These are phyloP conservation scores for Griposia aprilina DNA, from an alignment of 2,888 invertebrate species.

Conservation along the genomic window DNA sequence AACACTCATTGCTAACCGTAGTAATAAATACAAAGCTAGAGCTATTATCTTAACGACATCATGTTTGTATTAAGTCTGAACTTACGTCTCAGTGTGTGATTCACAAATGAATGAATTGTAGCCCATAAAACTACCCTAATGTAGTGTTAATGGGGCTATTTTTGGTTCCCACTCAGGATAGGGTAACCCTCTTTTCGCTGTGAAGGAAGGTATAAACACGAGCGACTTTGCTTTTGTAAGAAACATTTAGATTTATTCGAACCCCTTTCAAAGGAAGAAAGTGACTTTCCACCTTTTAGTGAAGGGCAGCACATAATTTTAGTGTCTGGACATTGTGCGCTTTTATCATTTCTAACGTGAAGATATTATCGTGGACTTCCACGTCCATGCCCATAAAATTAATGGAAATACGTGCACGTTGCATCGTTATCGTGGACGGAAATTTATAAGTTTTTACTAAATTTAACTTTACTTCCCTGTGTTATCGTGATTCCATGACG, in stretches of 20 bases:
- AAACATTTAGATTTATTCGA: slow-evolving; percentile 17
- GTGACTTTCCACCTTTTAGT: not conserved
- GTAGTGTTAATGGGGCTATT: slow-evolving; percentile 35
- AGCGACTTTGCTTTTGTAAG: slow-evolving; percentile 22
- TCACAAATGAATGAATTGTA: slow-evolving; percentile 52
- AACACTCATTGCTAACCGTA: slow-evolving; percentile 74
- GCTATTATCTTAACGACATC: slow-evolving; percentile 74
- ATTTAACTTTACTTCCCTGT: too few relatives aligned
- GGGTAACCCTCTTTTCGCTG: slow-evolving; percentile 31
- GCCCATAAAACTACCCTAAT: slow-evolving; percentile 42
- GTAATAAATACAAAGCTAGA: slow-evolving; percentile 73
- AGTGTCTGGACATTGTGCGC: not conserved
- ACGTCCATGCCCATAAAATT: not conserved
- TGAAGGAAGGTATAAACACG: slow-evolving; percentile 14
- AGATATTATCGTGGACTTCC: not conserved
- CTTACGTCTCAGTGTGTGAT: slow-evolving; percentile 29
- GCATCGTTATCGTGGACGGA: too few relatives aligned
- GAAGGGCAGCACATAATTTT: not conserved
- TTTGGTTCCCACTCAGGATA: slow-evolving; percentile 26
- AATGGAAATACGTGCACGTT: not conserved
- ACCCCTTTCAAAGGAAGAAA: not conserved
- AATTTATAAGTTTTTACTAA: not conserved
- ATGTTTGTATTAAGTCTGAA: slow-evolving; percentile 61
- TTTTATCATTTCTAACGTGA: not conserved
- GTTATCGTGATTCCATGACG: too few relatives aligned